Conservation (phyloP, 2,797 vertebrate genomes). For the Sebastes minor region DNA sequence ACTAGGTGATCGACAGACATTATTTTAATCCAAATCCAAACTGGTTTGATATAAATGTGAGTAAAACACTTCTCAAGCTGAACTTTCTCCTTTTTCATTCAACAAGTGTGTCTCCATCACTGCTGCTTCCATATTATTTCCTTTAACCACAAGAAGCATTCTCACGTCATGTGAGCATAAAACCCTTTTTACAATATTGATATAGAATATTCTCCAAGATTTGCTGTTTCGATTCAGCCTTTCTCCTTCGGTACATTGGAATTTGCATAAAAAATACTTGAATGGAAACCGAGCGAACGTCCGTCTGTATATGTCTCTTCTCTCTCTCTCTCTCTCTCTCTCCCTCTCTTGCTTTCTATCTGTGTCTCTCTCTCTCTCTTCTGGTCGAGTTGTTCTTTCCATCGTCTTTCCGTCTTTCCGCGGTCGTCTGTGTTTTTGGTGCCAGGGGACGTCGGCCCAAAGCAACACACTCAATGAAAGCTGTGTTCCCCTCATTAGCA, state of each 20-base stretch:
- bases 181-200: not conserved
- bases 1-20: not conserved
- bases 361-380: not conserved
- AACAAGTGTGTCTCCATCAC: not conserved
- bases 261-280: not conserved
- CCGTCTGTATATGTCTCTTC: conserved; percentile 5
- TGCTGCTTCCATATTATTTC: not conserved
- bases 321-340: not conserved
- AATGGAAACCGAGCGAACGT: not conserved
- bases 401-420: conserved; percentile 58
- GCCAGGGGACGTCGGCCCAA: conserved; percentile 45
- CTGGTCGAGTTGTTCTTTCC: conserved; percentile 53
- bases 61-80: too few relatives aligned
- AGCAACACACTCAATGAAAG: conserved; percentile 58
- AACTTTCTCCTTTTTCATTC: not conserved
- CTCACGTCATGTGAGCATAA: not conserved
- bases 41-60: not conserved
- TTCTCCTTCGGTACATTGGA: not conserved
- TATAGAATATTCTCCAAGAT: not conserved
- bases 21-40: not conserved
- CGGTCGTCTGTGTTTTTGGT: conserved; percentile 61
- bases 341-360: not conserved
- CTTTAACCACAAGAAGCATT: not conserved
- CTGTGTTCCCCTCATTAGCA: conserved; percentile 73
- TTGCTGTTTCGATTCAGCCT: not conserved